Evolutionary conservation across 2,888 invertebrate genomes (phyloP).

Genomic region (Apotomis betuletana): DNA sequence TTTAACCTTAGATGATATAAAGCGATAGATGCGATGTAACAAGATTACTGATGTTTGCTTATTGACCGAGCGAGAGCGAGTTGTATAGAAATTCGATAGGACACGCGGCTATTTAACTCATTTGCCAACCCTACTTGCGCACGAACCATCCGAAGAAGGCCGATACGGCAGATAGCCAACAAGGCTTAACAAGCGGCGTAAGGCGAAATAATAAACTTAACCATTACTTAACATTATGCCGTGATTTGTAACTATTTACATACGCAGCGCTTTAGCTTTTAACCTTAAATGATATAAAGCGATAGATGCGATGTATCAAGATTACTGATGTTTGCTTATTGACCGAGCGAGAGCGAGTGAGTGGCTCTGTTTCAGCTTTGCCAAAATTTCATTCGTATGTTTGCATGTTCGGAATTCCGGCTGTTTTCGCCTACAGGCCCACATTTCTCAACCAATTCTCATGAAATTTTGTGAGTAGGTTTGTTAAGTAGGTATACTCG

Average conservation of each 20-base stretch:
- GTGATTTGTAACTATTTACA: slow-evolving; percentile 38
- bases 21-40: background rate
- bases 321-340: too few species aligned
- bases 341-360: too few species aligned
- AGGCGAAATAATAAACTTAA: slow-evolving; percentile 42
- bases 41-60: too few species aligned
- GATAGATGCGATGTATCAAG: background rate
- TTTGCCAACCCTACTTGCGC: slow-evolving; percentile 35
- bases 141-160: slow-evolving; percentile 37
- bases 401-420: too few species aligned
- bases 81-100: too few species aligned
- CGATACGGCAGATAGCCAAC: slow-evolving; percentile 39
- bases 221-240: slow-evolving; percentile 40
- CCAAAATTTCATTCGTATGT: too few species aligned
- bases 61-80: too few species aligned
- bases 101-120: background rate
- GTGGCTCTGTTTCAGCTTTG: too few species aligned
- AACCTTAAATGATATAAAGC: slow-evolving; percentile 34
- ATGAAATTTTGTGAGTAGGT: too few species aligned
- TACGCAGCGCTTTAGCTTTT: slow-evolving; percentile 36
- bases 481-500: too few species aligned
- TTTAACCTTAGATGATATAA: slow-evolving; percentile 40
- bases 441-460: too few species aligned
- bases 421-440: too few species aligned
- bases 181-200: slow-evolving; percentile 37